Conservation (phyloP, 2,888 invertebrate species). For the Platerodrilus igneus region DNA sequence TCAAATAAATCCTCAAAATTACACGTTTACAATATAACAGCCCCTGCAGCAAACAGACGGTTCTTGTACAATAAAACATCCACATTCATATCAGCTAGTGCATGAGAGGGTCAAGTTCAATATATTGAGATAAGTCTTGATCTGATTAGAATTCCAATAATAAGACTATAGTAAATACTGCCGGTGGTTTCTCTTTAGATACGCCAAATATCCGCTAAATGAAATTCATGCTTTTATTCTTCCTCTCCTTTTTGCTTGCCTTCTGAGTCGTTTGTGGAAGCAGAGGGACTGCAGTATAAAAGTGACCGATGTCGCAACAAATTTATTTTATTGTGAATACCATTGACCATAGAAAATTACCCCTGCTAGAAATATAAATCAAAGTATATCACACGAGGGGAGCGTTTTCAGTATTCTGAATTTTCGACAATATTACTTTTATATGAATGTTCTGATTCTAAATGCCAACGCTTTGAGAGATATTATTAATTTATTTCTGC, state of each 20-base stretch:
- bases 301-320: constrained; percentile 15
- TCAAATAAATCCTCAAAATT: too few species aligned
- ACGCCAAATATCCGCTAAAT: constrained; percentile 21
- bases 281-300: background rate
- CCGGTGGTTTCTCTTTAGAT: constrained; percentile 24
- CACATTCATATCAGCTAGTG: too few species aligned
- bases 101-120: constrained; percentile 36
- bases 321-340: constrained; percentile 23
- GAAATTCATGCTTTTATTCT: constrained; percentile 16
- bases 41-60: too few species aligned
- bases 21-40: too few species aligned
- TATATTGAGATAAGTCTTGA: constrained; percentile 38
- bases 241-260: constrained; percentile 5
- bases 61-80: too few species aligned
- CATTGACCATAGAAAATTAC: constrained; percentile 23
- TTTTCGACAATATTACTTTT: too few species aligned
- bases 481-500: too few species aligned
- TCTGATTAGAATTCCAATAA: constrained; percentile 41
- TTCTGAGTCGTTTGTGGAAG: background rate
- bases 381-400: constrained; percentile 19
- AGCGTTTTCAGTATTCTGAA: too few species aligned
- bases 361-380: constrained; percentile 19
- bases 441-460: too few species aligned
- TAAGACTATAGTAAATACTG: constrained; percentile 41
- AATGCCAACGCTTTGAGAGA: too few species aligned